Base-by-base conservation (phyloP, 92 coral and sea anemone species). In the Muricea muricata region DNA sequence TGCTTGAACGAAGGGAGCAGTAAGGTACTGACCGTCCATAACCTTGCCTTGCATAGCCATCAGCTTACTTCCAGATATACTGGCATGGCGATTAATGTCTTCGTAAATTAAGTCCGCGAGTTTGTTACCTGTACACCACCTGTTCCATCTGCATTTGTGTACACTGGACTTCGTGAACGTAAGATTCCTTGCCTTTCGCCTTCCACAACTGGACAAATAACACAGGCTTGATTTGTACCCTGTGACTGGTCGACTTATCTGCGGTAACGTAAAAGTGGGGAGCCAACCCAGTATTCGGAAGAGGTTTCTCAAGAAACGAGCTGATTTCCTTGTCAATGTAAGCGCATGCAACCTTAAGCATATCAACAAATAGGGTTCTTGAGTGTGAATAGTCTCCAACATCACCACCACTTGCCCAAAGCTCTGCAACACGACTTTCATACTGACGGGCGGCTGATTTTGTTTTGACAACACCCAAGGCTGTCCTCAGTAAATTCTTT, bases 401-500 rank as follows among this genome's bases (percentile, higher is more conserved):
- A 75, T 47, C 81, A 47, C 61, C 35, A 28, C 81, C 81, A 23
- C 66, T 66, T 48, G 81, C 45, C n/a, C 9, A 75, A 40, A 75
- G 32, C 23, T 75, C 66, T 25, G 65, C 55, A 10, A 75, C 52
- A 14, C 52, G 26, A 66, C 20, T 48, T 34, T 75, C 81, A 30
- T 75, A 75, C 46, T 75, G 81, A 15, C 7, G 34, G n/a, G 75
- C 93, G 34, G 91, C 85, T 7, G 91, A 69, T 48, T 91, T 89
- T 10, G 93, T 83, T 32, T 78, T 82, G 21, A 88, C 89, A 29
- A 86, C 50, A 6, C 57, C 52, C 21, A 47, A 12, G 46, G 81
- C 81, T 9, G 81, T 66, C 20, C 81, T 42, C 23, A 47, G 29
- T 28, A 48, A 66, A 66, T 67, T 67, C 17, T 74, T 74, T 46